phyloP scores from a whole-genome alignment of 2,888 invertebrate species.

The Eubasilissa splendida region DNA sequence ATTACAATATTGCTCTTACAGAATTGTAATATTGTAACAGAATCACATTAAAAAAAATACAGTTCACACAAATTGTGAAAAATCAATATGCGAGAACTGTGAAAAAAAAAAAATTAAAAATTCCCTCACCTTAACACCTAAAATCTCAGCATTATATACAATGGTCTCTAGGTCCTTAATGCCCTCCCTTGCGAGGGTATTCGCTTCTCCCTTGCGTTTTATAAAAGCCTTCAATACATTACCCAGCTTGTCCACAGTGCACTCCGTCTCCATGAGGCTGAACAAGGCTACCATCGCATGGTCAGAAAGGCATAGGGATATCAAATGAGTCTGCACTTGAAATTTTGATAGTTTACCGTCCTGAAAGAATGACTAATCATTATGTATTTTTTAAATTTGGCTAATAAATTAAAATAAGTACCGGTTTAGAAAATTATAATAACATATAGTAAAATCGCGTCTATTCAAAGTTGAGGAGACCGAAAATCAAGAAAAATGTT shows the following conservation, averaged over 20 bases:
- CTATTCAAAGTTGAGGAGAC: too few relatives aligned
- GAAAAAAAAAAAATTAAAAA: background rate
- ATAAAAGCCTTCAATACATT: slow-evolving; percentile 77
- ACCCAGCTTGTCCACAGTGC: slow-evolving; percentile 73
- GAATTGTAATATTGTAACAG: too few relatives aligned
- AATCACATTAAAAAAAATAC: too few relatives aligned
- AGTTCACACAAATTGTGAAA: too few relatives aligned
- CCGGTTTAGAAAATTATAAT: background rate
- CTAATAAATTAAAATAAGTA: background rate
- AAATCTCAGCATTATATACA: slow-evolving; percentile 77
- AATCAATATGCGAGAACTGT: too few relatives aligned
- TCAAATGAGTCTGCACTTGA: slow-evolving; percentile 80
- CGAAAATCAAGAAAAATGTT: too few relatives aligned
- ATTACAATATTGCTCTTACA: too few relatives aligned
- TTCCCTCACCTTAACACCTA: slow-evolving; percentile 81
- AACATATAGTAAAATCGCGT: too few relatives aligned
- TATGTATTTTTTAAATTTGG: too few relatives aligned
- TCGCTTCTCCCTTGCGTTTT: slow-evolving; percentile 79
- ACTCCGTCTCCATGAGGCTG: slow-evolving; percentile 80
- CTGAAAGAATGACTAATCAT: slow-evolving; percentile 62
- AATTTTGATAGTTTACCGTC: slow-evolving; percentile 78
- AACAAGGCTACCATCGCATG: slow-evolving; percentile 77
- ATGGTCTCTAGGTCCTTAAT: slow-evolving; percentile 84
- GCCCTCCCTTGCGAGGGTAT: slow-evolving; percentile 78
- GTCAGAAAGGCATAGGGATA: slow-evolving; percentile 79